phyloP scores from a whole-genome alignment of 2,888 invertebrate genomes.

The Lydus trimaculatus region DNA sequence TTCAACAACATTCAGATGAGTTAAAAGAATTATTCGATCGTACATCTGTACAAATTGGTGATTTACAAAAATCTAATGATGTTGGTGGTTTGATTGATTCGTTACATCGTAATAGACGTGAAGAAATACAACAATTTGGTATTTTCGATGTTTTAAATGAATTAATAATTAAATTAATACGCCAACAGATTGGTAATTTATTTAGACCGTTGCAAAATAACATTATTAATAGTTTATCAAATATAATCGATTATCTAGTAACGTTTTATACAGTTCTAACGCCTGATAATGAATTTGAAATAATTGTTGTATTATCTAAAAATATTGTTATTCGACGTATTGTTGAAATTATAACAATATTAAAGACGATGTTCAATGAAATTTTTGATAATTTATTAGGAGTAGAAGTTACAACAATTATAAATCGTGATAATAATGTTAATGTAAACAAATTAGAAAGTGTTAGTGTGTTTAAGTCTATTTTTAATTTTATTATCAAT shows the following conservation, averaged over 20 bases:
- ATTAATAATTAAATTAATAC: not conserved
- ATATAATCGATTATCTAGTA: not conserved
- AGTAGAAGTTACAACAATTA: not conserved
- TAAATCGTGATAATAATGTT: not conserved
- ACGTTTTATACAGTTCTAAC: not conserved
- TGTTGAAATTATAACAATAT: not conserved
- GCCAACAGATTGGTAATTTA: not conserved
- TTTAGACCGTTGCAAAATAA: not conserved
- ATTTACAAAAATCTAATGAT: not conserved
- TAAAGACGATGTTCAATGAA: not conserved
- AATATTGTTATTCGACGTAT: not conserved
- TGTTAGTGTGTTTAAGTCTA: not conserved
- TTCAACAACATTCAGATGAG: not conserved
- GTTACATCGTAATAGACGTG: not conserved
- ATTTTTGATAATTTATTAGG: not conserved
- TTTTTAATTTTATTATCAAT: not conserved
- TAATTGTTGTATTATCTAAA: too few relatives aligned
- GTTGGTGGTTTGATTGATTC: too few relatives aligned
- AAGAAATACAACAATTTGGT: not conserved
- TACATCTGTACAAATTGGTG: not conserved
- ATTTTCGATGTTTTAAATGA: not conserved
- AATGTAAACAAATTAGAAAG: not conserved
- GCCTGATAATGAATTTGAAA: not conserved
- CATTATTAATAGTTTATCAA: not conserved
- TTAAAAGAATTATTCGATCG: not conserved